These are phyloP conservation scores for Bothrops jararaca DNA, from an alignment of 2,113 vertebrate species.

Conservation along the genomic window DNA sequence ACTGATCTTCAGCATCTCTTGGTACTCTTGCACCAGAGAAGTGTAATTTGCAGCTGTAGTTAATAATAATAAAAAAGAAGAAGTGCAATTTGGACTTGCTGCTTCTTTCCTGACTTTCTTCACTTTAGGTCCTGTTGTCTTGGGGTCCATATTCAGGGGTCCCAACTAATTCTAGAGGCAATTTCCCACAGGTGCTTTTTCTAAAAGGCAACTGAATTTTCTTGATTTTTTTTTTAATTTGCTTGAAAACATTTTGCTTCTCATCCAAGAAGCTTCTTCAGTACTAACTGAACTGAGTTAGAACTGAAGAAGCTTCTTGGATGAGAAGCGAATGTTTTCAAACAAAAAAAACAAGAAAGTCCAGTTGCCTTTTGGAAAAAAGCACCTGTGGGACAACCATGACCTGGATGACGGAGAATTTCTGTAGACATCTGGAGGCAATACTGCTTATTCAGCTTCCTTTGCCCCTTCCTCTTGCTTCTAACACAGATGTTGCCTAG, in stretches of 20 bases:
- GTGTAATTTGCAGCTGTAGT: neutral
- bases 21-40: neutral
- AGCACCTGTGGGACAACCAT: neutral
- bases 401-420: neutral
- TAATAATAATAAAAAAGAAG: neutral
- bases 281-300: neutral
- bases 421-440: neutral
- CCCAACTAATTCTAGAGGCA: neutral
- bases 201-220: neutral
- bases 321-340: neutral
- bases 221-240: neutral
- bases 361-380: neutral
- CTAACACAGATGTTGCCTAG: neutral
- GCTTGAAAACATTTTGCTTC: neutral
- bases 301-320: neutral
- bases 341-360: neutral
- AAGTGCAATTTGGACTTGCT: neutral
- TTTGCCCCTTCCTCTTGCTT: neutral
- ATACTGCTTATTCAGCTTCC: neutral
- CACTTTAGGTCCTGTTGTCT: neutral
- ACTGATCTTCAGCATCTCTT: neutral
- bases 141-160: neutral
- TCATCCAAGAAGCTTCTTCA: neutral
- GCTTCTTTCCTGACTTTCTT: neutral
- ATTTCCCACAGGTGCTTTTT: neutral